phyloP scores from a whole-genome alignment of 2,888 invertebrate species.

The Crioceris asparagi region DNA sequence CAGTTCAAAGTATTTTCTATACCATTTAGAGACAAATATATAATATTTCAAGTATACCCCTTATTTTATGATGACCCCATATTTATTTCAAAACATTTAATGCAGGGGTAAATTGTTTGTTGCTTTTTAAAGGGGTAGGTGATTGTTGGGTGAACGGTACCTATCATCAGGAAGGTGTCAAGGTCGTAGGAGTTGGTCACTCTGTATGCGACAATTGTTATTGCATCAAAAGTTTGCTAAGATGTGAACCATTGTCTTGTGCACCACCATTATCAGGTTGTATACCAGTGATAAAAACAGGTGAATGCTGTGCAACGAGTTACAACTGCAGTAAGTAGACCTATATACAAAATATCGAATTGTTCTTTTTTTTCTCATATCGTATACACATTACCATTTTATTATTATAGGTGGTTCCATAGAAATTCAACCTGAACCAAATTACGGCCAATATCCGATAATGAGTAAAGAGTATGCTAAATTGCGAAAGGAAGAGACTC shows the following conservation, averaged over 20 bases:
- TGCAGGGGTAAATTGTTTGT: no score
- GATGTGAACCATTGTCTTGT: conserved; percentile 67
- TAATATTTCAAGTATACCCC: no score
- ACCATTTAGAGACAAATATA: no score
- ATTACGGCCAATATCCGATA: conserved; percentile 41
- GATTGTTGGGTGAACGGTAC: conserved; percentile 55
- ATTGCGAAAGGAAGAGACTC: conserved; percentile 40
- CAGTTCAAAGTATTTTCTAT: no score
- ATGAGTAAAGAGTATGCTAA: conserved; percentile 45
- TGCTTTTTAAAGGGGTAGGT: no score
- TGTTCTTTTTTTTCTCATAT: no score
- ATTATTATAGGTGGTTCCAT: conserved; percentile 42
- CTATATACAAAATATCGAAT: conserved; percentile 8
- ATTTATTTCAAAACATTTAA: no score
- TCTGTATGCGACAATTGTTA: conserved; percentile 69
- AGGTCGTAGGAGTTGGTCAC: conserved; percentile 47
- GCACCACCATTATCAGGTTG: conserved; percentile 67
- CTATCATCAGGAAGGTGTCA: conserved; percentile 59
- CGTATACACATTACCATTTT: no score
- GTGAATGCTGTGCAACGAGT: conserved; percentile 76
- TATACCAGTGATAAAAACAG: conserved; percentile 59
- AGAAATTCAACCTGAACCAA: conserved; percentile 42
- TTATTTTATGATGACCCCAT: no score
- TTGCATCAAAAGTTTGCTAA: conserved; percentile 61
- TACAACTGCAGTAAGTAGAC: conserved; percentile 63